Percentiles rank a stretch among this genome's conserved stretches.
Conservation (phyloP, 2,888 invertebrate genomes). For the Argynnis bischoffii region DNA sequence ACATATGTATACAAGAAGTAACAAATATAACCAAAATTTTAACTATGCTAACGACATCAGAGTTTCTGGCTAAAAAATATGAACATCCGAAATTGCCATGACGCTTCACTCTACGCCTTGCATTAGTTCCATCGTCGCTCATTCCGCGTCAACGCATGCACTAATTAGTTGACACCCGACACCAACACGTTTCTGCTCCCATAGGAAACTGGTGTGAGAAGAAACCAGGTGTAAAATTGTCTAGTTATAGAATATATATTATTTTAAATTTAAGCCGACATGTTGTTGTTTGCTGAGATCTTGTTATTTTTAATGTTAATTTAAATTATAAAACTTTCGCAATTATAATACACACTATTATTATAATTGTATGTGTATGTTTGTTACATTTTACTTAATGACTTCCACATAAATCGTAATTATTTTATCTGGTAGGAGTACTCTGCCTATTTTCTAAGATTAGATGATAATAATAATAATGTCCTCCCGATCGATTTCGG, state of each 20-base stretch:
- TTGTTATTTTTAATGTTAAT: too few species aligned
- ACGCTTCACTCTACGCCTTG: constrained; percentile 62
- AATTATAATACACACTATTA: too few species aligned
- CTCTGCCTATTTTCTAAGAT: too few species aligned
- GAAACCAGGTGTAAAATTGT: constrained; percentile 71
- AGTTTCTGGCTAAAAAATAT: constrained; percentile 21
- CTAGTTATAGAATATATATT: constrained; percentile 48
- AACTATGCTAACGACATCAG: background rate
- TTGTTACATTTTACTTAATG: too few species aligned
- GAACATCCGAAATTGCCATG: constrained; percentile 42
- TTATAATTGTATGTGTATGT: too few species aligned
- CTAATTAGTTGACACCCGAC: constrained; percentile 76
- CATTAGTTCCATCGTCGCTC: constrained; percentile 59
- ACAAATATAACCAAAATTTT: background rate
- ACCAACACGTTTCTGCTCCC: constrained; percentile 60
- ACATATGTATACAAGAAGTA: background rate
- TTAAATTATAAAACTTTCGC: too few species aligned
- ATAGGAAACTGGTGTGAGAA: constrained; percentile 61
- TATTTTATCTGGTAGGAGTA: too few species aligned
- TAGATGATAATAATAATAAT: too few species aligned
- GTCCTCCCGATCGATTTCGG: too few species aligned
- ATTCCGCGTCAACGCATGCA: constrained; percentile 75
- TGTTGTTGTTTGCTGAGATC: background rate
- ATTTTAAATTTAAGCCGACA: background rate
- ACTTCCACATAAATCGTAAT: too few species aligned